phyloP scores from a whole-genome alignment of 2,797 vertebrate genomes.

The Myioborus miniatus region DNA sequence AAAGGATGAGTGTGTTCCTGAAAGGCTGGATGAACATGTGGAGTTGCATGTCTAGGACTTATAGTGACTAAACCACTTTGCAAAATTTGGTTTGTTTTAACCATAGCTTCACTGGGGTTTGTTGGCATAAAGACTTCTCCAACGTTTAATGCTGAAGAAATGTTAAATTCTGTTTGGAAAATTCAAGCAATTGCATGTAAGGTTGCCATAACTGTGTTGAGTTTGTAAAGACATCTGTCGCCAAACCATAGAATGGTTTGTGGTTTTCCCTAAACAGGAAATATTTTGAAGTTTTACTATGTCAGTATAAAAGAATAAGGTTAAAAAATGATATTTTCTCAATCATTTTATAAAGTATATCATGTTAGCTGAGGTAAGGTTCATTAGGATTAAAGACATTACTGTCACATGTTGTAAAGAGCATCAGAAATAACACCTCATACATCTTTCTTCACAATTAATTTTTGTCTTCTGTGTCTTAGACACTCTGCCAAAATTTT shows the following conservation, averaged over 20 bases:
- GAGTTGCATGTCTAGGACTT: neutral
- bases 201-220: neutral
- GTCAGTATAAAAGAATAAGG: neutral
- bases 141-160: neutral
- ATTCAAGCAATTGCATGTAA: neutral
- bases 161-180: neutral
- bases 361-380: neutral
- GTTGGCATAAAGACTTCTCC: neutral
- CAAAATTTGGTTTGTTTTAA: neutral
- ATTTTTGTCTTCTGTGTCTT: slow-evolving; percentile 54
- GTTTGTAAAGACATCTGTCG: neutral
- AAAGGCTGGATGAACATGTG: neutral
- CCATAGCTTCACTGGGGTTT: neutral
- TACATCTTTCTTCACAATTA: slow-evolving; percentile 12
- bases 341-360: neutral
- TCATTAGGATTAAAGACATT: neutral
- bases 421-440: neutral
- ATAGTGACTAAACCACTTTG: neutral
- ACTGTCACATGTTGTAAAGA: neutral
- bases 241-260: neutral
- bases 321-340: neutral
- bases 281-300: neutral
- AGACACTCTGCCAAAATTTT: slow-evolving; percentile 45
- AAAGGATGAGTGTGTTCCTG: neutral
- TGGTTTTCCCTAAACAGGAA: neutral